A percentile compares a stretch with the other conserved stretches of the same genome.
phyloP scores from a whole-genome alignment of 2,888 invertebrate genomes.

The Xanthorhoe designata region DNA sequence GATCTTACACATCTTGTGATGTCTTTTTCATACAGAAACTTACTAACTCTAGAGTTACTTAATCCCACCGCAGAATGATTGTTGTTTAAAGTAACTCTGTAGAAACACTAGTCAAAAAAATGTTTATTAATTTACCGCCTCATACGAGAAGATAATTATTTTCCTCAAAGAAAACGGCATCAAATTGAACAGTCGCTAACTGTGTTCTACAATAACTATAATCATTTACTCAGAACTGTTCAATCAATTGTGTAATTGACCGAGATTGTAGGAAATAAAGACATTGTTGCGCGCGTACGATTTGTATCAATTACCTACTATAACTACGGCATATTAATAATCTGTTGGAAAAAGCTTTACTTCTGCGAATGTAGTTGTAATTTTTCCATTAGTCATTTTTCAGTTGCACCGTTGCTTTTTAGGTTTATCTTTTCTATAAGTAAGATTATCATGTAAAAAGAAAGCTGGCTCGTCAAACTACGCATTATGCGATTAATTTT shows the following conservation, averaged over 20 bases:
- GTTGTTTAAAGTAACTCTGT: too few species aligned
- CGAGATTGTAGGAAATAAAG: slow-evolving; percentile 37
- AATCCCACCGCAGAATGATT: too few species aligned
- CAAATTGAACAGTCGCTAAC: background rate
- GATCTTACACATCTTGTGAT: too few species aligned
- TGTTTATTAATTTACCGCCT: background rate
- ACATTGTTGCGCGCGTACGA: slow-evolving; percentile 27
- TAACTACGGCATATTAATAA: slow-evolving; percentile 13
- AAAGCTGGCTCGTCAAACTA: too few species aligned
- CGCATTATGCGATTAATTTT: too few species aligned
- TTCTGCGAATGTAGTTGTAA: background rate
- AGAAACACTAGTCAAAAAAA: too few species aligned
- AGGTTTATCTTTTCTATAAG: background rate
- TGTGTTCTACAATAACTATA: slow-evolving; percentile 25
- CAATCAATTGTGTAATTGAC: slow-evolving; percentile 41
- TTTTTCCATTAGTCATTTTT: too few species aligned
- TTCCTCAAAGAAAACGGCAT: background rate
- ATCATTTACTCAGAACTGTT: slow-evolving; percentile 37
- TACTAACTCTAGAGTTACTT: too few species aligned
- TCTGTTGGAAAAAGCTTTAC: slow-evolving; percentile 8
- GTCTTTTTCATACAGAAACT: too few species aligned
- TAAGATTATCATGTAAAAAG: too few species aligned
- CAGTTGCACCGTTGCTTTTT: too few species aligned
- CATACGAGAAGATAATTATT: background rate
- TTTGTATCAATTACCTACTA: slow-evolving; percentile 19